These are phyloP conservation scores for Neuroterus valhalla DNA, from an alignment of 1,140 invertebrate genomes.

Conservation along the genomic window DNA sequence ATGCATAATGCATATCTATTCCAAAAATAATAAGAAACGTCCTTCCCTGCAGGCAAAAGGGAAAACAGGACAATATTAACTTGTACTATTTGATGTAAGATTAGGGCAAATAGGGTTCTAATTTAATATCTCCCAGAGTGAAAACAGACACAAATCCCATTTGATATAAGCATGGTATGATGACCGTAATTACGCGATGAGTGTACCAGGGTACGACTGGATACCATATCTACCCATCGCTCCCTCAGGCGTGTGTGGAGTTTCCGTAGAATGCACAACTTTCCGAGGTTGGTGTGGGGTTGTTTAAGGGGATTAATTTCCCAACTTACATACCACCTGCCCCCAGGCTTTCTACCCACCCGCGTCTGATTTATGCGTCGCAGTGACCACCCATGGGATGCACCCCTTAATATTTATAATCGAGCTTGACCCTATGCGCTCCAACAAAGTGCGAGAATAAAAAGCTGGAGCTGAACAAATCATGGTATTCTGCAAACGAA, in stretches of 20 bases:
- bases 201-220: constrained; percentile 48
- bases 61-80: neutral
- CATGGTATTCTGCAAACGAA: constrained; percentile 25
- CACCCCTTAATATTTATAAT: constrained; percentile 60
- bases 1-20: too few species aligned
- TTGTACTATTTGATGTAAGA: neutral
- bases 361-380: constrained; percentile 57
- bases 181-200: constrained; percentile 55
- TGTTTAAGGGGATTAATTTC: constrained; percentile 56
- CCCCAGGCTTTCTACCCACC: constrained; percentile 31
- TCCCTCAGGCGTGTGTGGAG: constrained; percentile 46
- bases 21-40: neutral
- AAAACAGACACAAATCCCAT: constrained; percentile 22
- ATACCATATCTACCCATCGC: constrained; percentile 33
- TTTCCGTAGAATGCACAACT: constrained; percentile 48
- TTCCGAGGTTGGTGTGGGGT: constrained; percentile 43
- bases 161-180: constrained; percentile 28
- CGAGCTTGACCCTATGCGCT: constrained; percentile 37
- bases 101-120: neutral
- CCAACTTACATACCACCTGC: constrained; percentile 53
- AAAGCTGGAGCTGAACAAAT: constrained; percentile 39
- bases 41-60: neutral
- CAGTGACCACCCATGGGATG: constrained; percentile 58
- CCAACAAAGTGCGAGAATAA: constrained; percentile 40
- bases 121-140: constrained; percentile 8